A percentile compares a stretch with the other conserved stretches of the same genome.
Evolutionary conservation across 2,888 invertebrate species (phyloP).

Genomic region (Sesamia inferens): DNA sequence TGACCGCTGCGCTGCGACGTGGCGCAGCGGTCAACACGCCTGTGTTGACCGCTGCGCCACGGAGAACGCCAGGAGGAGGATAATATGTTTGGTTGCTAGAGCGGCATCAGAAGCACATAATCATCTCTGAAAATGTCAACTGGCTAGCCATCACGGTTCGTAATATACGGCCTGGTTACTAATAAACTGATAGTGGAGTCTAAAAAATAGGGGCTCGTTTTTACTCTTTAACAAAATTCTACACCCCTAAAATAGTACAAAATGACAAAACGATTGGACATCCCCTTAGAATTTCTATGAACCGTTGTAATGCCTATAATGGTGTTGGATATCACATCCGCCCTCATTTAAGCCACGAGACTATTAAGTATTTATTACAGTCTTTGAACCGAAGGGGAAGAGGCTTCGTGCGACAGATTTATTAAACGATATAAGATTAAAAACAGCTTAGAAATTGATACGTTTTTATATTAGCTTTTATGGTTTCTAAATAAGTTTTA

Average conservation of each 20-base stretch:
- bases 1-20: too few species aligned
- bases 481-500: conserved; percentile 22
- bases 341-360: conserved; percentile 24
- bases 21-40: too few species aligned
- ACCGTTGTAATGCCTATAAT: conserved; percentile 2
- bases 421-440: conserved; percentile 48
- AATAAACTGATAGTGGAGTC: too few species aligned
- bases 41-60: too few species aligned
- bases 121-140: too few species aligned
- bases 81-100: too few species aligned
- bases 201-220: too few species aligned
- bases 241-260: not conserved
- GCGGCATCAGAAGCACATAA: too few species aligned
- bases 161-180: too few species aligned
- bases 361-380: conserved; percentile 25
- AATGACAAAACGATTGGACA: not conserved
- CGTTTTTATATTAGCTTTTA: conserved; percentile 24
- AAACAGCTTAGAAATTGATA: conserved; percentile 32
- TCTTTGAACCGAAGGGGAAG: conserved; percentile 14
- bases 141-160: too few species aligned
- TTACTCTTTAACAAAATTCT: not conserved
- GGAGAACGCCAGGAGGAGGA: too few species aligned
- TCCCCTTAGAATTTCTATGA: conserved; percentile 11
- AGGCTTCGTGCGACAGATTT: conserved; percentile 42
- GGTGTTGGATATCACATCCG: conserved; percentile 25